Evolutionary conservation across 2,113 vertebrate species (phyloP), one percentile per base, ranked within the genome.

Genomic region (Cyrtonyx montezumae): DNA sequence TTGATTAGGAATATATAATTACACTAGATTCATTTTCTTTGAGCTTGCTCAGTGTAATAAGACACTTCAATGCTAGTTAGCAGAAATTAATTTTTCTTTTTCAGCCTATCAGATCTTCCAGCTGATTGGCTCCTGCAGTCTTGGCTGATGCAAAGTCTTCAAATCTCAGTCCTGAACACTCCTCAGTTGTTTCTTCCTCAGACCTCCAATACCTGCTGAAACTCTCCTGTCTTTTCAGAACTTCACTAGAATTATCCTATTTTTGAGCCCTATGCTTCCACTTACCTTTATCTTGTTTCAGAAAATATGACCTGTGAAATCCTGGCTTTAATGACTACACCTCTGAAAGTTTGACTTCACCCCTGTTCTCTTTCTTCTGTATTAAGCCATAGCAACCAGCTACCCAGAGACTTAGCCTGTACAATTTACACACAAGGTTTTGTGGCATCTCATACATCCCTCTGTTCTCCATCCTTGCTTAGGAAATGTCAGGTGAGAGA

Each of bases 21-120:
- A 9, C 42, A 28, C 9, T 26, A 53, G 26, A 40, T 45, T 5
- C 17, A 46, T 76, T 63, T 42, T 14, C 26, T 67, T 83, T 45
- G 34, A 9, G 26, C 56, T 84, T 90, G 16, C 48, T 84, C 40
- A 62, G 4, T 32, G 16, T 67, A 68, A 77, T 69, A 68, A 86
- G 83, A 19, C 1, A 1, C 28, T 94, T 73, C 66, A 19, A 11
- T 84, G 62, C 58, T 63, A 66, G 36, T 69, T 69, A 79, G 42
- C 9, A 81, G 13, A 79, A 94, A 68, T 78, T 40, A 79, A 32
- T 14, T 42, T 68, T 91, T 61, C 22, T 94, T 93, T 84, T 74
- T 56, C 26, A 8, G 20, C 75, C 17, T 67, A 18, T 61, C 66
- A 66, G 11, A 13, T 76, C 68, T 69, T 77, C 36, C 45, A 76